Conservation (phyloP, 2,113 vertebrate species). For the Cyanocitta stelleri region DNA sequence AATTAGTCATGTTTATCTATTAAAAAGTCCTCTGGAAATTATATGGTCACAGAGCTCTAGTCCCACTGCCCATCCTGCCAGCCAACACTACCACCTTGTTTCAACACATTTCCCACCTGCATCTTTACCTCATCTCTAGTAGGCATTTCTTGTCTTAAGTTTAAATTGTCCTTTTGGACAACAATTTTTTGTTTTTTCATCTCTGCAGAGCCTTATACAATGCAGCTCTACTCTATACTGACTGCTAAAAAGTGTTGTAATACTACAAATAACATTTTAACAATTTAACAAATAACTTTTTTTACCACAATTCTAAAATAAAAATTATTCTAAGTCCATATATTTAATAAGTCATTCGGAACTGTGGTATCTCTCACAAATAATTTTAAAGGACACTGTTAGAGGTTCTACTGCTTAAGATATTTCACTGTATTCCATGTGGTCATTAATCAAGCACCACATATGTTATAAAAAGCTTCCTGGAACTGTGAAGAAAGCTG, state of each 20-base stretch:
- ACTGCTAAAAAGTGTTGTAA: background rate
- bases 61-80: background rate
- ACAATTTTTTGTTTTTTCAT: background rate
- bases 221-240: background rate
- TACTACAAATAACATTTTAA: background rate
- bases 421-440: background rate
- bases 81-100: background rate
- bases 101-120: background rate
- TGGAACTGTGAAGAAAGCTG: background rate
- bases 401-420: slow-evolving; percentile 10
- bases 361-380: background rate
- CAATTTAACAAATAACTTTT: background rate
- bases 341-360: background rate
- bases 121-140: background rate
- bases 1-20: background rate
- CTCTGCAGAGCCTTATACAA: background rate
- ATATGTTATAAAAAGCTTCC: slow-evolving; percentile 12
- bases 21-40: background rate
- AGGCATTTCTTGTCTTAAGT: background rate
- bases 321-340: background rate
- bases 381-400: background rate
- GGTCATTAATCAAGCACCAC: slow-evolving; percentile 6
- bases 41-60: background rate
- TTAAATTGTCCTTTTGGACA: background rate
- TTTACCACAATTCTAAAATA: background rate